A percentile compares a stretch with the other conserved stretches of the same genome.
phyloP scores from a whole-genome alignment of 1,140 invertebrate species.

The Heliothis virescens region DNA sequence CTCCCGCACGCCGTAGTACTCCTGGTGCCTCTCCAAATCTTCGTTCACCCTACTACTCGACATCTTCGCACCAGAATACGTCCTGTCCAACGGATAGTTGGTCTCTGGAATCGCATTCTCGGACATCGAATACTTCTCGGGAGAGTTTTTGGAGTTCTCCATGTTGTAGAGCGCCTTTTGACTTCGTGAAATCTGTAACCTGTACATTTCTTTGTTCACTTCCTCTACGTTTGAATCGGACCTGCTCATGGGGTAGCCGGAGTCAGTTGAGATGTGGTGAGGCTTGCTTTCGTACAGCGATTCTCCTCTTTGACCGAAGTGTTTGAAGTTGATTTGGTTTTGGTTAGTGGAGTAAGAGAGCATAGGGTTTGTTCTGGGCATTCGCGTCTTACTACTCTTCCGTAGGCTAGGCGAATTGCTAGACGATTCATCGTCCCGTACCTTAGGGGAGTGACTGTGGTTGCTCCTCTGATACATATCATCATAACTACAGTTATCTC shows the following conservation, averaged over 20 bases:
- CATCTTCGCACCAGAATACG: conserved; percentile 83
- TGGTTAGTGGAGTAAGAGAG: conserved; percentile 83
- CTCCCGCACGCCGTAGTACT: conserved; percentile 75
- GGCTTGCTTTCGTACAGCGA: conserved; percentile 81
- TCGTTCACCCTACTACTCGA: conserved; percentile 82
- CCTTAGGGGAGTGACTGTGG: conserved; percentile 77
- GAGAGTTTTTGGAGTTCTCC: conserved; percentile 80
- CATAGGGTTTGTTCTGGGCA: conserved; percentile 86
- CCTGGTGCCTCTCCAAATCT: conserved; percentile 80
- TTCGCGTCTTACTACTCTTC: conserved; percentile 80
- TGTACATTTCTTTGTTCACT: conserved; percentile 86
- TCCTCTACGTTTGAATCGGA: conserved; percentile 85
- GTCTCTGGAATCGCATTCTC: conserved; percentile 80
- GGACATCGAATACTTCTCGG: conserved; percentile 77
- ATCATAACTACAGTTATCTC: conserved; percentile 83
- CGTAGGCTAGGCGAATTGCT: conserved; percentile 83
- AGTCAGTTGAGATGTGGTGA: conserved; percentile 80
- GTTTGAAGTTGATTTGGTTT: conserved; percentile 81
- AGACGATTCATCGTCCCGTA: conserved; percentile 80
- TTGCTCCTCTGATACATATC: conserved; percentile 84
- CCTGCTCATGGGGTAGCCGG: conserved; percentile 79
- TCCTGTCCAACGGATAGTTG: conserved; percentile 83
- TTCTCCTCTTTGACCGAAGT: conserved; percentile 83
- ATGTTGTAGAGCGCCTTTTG: conserved; percentile 84
- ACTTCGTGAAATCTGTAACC: conserved; percentile 84